Conservation (phyloP, 1,140 invertebrate genomes). For the Armadillidium nasatum region DNA sequence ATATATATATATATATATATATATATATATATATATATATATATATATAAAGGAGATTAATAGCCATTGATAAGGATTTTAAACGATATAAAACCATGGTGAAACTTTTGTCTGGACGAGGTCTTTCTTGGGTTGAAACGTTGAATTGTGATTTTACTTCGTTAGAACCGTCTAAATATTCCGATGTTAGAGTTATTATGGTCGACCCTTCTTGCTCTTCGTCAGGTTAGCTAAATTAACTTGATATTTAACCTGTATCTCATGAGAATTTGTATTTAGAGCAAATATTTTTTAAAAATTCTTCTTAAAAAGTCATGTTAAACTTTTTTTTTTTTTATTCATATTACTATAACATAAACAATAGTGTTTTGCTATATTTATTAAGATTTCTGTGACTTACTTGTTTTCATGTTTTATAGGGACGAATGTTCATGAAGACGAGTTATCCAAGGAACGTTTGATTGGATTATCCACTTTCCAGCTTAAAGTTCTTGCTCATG, state of each 20-base stretch:
- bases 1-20: no score
- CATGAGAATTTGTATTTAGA: no score
- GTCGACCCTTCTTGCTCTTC: conserved; percentile 95
- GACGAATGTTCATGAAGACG: conserved; percentile 28
- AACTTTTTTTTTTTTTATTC: no score
- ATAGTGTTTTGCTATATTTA: no score
- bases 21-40: no score
- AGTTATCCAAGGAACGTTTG: conserved; percentile 52
- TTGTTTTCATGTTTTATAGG: neutral
- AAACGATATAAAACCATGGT: conserved; percentile 62
- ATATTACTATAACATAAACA: no score
- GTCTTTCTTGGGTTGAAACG: conserved; percentile 62
- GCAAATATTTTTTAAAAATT: no score
- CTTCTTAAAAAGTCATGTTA: no score
- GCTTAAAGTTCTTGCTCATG: conserved; percentile 75
- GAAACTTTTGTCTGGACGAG: conserved; percentile 59
- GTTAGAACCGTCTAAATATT: conserved; percentile 58
- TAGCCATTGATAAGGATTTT: conserved; percentile 69
- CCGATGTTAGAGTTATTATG: conserved; percentile 79
- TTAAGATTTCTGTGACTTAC: no score
- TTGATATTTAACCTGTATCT: no score
- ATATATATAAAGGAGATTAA: conserved; percentile 19
- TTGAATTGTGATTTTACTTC: conserved; percentile 67
- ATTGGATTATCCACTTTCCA: conserved; percentile 75
- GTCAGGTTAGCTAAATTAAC: conserved; percentile 61